Percentiles rank a stretch among this genome's conserved stretches.
phyloP scores from a whole-genome alignment of 2,113 vertebrate genomes.

The Montifringilla adamsi region DNA sequence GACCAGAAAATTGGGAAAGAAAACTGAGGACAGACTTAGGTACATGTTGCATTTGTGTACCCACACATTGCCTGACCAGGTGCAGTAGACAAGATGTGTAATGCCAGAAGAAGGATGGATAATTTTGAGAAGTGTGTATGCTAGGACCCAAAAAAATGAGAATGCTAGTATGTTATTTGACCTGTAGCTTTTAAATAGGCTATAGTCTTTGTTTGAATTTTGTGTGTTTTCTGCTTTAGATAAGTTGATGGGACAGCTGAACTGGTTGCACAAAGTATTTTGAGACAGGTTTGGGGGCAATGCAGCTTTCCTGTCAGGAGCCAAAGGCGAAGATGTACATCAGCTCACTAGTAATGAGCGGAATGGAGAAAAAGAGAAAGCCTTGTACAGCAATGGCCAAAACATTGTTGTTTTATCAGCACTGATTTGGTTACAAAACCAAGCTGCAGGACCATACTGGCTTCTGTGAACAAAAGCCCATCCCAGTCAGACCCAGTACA shows the following conservation, averaged over 20 bases:
- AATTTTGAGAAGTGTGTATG: not conserved
- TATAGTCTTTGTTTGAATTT: not conserved
- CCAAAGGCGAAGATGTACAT: not conserved
- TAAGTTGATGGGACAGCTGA: not conserved
- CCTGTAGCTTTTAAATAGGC: not conserved
- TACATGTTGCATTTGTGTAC: accelerated
- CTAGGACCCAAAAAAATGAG: not conserved
- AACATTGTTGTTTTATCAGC: not conserved
- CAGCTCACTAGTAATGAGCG: not conserved
- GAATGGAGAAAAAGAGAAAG: not conserved
- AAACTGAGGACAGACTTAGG: not conserved
- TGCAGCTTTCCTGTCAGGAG: not conserved
- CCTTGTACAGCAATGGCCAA: not conserved
- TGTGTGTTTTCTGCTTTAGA: not conserved
- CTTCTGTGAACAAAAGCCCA: not conserved
- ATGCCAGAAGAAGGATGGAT: not conserved
- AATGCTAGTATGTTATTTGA: not conserved
- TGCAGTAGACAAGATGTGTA: not conserved
- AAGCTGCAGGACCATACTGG: not conserved
- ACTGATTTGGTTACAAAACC: not conserved
- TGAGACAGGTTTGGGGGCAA: not conserved
- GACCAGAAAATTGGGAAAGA: not conserved
- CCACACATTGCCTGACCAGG: not conserved
- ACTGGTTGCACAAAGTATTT: not conserved
- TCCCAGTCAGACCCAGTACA: not conserved